Percentiles rank a stretch among this genome's conserved stretches.
phyloP scores from a whole-genome alignment of 2,888 invertebrate genomes.

The Stictocephala bisonia region DNA sequence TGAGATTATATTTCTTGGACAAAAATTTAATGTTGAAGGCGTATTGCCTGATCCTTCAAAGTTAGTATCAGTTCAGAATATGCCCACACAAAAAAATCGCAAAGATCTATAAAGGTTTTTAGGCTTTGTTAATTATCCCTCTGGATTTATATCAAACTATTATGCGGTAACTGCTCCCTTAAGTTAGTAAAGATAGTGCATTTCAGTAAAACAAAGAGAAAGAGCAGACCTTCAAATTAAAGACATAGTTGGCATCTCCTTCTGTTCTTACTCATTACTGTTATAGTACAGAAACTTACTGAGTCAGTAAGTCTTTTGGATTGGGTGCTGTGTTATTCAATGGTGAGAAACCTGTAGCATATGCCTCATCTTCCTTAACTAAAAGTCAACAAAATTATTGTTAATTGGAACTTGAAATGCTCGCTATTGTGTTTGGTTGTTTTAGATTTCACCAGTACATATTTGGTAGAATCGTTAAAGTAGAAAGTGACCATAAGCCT shows the following conservation, averaged over 20 bases:
- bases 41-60: too few species aligned
- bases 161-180: slow-evolving; percentile 6
- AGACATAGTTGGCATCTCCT: slow-evolving; percentile 51
- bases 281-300: slow-evolving; percentile 55
- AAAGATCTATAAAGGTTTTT: too few species aligned
- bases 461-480: slow-evolving; percentile 56
- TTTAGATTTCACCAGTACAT: slow-evolving; percentile 61
- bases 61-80: too few species aligned
- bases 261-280: slow-evolving; percentile 59
- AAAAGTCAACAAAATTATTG: slow-evolving; percentile 58
- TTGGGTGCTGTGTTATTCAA: slow-evolving; percentile 61
- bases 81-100: too few species aligned
- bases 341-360: slow-evolving; percentile 61
- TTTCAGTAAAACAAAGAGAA: slow-evolving; percentile 58
- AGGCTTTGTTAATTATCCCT: slow-evolving; percentile 40
- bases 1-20: too few species aligned
- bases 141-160: slow-evolving; percentile 37
- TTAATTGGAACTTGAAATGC: slow-evolving; percentile 62
- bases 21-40: too few species aligned
- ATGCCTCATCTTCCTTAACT: slow-evolving; percentile 61
- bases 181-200: slow-evolving; percentile 41
- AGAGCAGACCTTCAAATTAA: slow-evolving; percentile 54
- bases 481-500: slow-evolving; percentile 61
- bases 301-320: slow-evolving; percentile 58
- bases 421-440: slow-evolving; percentile 61